These are phyloP conservation scores for Tetragonula clypearis DNA, from an alignment of 1,140 invertebrate species.

Conservation along the genomic window DNA sequence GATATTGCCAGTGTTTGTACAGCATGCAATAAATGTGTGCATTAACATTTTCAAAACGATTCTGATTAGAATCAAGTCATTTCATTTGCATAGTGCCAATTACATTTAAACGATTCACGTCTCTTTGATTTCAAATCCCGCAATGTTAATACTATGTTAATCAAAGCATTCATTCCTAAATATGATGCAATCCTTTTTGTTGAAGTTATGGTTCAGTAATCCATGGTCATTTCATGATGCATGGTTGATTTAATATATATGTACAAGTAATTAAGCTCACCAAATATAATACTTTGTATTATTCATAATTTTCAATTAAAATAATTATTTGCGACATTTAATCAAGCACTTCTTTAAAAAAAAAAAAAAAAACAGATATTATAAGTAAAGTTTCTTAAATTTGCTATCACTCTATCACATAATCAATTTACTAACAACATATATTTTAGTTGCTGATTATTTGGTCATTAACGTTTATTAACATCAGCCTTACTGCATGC, in stretches of 20 bases:
- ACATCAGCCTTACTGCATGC: constrained; percentile 81
- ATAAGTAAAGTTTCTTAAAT: constrained; percentile 53
- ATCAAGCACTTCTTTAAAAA: constrained; percentile 56
- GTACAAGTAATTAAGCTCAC: constrained; percentile 56
- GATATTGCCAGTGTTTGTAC: constrained; percentile 59
- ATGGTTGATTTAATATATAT: constrained; percentile 63
- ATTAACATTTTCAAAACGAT: constrained; percentile 57
- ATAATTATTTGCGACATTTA: constrained; percentile 60
- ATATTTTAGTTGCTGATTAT: constrained; percentile 72
- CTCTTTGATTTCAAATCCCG: constrained; percentile 53
- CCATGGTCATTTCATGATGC: constrained; percentile 63
- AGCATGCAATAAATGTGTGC: constrained; percentile 65
- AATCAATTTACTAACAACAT: constrained; percentile 66
- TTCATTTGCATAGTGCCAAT: constrained; percentile 60
- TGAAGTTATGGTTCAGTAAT: constrained; percentile 51
- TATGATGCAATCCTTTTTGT: constrained; percentile 44
- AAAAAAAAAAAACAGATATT: constrained; percentile 53
- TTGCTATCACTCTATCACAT: constrained; percentile 54
- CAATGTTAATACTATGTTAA: constrained; percentile 47
- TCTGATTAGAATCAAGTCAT: constrained; percentile 58
- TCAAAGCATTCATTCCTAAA: constrained; percentile 45
- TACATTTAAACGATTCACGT: constrained; percentile 55
- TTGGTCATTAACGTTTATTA: constrained; percentile 77
- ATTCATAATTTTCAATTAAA: constrained; percentile 51
- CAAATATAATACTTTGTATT: constrained; percentile 54